Evolutionary conservation across 2,888 invertebrate species (phyloP), one percentile per base, ranked within the genome.

Genomic region (Pristionchus arcanus): DNA sequence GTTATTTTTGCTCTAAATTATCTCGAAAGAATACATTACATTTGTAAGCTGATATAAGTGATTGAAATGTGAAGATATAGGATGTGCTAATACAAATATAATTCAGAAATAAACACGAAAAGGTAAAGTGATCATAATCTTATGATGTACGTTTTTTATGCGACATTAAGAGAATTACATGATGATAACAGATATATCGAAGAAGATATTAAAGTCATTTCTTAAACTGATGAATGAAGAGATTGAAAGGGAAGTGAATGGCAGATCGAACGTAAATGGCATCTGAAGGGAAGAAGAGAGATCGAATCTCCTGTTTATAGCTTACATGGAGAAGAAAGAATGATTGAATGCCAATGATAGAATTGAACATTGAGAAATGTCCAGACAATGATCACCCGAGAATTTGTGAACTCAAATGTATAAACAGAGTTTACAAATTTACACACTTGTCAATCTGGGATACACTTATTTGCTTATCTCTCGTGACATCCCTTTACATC

Each of bases 261-360:
- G 81, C 9, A 77, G 77, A 77, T 42, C 42, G 71, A 21, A 49
- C n/a, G 81, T 53, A 81, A 81, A 81, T 81, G 81, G 34, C 81
- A 81, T 42, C 74, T 77, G 81, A 81, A 81, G 15, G 15, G 42
- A 34, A 42, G 81, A 28, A 81, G 81, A 81, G 81, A 81, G 81
- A 81, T 81, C 81, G 81, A 81, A 81, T 81, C 81, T 81, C n/a
- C 71, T 77, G 74, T 81, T 81, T 81, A 81, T 81, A 81, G 81
- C 81, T 49, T 49, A 53, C n/a, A 53, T n/a, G 11, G 81, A 25
- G 81, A 81, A 28, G 81, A 81, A 81, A 49, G 81, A 81, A 49
- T 53, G 49, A 81, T 81, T 81, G 81, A 81, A 81, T 28, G 49
- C 28, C 81, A 74, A 74, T 37, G 74, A 74, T 74, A 37, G 25